Evolutionary conservation across 1,140 invertebrate species (phyloP).

Genomic region (Aleiodes sp.): DNA sequence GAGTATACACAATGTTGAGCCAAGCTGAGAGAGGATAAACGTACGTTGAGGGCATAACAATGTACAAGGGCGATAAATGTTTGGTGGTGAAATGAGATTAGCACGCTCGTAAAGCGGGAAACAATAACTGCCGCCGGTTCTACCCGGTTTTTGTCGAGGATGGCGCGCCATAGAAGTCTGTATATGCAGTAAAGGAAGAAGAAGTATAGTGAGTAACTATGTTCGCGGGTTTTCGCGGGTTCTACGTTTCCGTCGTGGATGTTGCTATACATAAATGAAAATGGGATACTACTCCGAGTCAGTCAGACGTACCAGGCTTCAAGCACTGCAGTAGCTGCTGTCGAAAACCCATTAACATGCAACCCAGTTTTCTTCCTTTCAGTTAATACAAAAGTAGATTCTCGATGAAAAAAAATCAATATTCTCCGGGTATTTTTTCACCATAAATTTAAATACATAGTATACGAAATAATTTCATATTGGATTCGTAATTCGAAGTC

Average conservation of each 20-base stretch:
- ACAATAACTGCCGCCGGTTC: slow-evolving; percentile 40
- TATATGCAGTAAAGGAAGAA: neutral
- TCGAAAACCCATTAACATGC: too few relatives aligned
- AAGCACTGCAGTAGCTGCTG: too few relatives aligned
- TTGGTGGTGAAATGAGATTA: slow-evolving; percentile 42
- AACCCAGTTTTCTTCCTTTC: too few relatives aligned
- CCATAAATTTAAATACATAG: neutral
- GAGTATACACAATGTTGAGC: neutral
- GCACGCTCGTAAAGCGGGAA: slow-evolving; percentile 47
- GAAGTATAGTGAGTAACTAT: too few relatives aligned
- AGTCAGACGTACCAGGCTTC: too few relatives aligned
- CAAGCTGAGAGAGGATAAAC: neutral
- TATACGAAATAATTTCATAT: neutral
- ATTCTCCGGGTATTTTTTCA: too few relatives aligned
- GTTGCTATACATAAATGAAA: too few relatives aligned
- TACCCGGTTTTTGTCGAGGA: slow-evolving; percentile 35
- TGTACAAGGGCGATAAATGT: slow-evolving; percentile 42
- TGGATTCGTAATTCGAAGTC: slow-evolving; percentile 9
- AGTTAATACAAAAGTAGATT: too few relatives aligned
- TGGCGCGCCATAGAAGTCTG: slow-evolving; percentile 3
- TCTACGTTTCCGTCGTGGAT: too few relatives aligned
- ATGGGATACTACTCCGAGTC: too few relatives aligned
- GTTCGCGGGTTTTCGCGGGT: neutral
- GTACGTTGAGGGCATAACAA: slow-evolving; percentile 41
- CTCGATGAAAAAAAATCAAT: too few relatives aligned